Percentiles rank a stretch among this genome's conserved stretches.
Evolutionary conservation across 2,888 invertebrate species (phyloP).

Genomic region (Tuta absoluta): DNA sequence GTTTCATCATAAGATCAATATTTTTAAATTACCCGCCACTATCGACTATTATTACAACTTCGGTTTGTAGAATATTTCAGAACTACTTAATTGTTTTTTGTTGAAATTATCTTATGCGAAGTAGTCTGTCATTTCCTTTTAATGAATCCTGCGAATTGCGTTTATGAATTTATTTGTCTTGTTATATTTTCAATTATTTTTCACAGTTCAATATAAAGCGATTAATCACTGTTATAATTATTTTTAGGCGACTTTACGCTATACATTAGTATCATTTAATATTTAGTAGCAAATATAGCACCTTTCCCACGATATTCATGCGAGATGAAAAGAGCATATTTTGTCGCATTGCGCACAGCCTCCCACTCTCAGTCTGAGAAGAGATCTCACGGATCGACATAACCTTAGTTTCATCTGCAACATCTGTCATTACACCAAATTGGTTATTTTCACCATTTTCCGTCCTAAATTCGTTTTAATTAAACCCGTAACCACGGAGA

Average conservation of each 20-base stretch:
- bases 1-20: conserved; percentile 48
- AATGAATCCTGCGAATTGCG: too few species aligned
- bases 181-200: too few species aligned
- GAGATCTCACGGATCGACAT: conserved; percentile 69
- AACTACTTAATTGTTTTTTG: too few species aligned
- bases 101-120: too few species aligned
- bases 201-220: too few species aligned
- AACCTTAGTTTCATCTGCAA: conserved; percentile 54
- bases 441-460: conserved; percentile 31
- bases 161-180: too few species aligned
- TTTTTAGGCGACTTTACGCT: background rate
- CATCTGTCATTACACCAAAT: conserved; percentile 37
- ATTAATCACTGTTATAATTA: background rate
- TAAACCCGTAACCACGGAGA: conserved; percentile 54
- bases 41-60: background rate
- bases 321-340: conserved; percentile 57
- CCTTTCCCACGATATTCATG: conserved; percentile 34
- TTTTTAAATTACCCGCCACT: conserved; percentile 50
- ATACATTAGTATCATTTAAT: background rate
- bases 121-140: too few species aligned
- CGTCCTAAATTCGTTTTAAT: conserved; percentile 40
- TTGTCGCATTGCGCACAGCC: conserved; percentile 80
- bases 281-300: background rate
- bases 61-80: too few species aligned
- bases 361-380: conserved; percentile 70